Evolutionary conservation across 2,797 vertebrate species (phyloP), one percentile per base, ranked within the genome.

Genomic region (Linurgus olivaceus): DNA sequence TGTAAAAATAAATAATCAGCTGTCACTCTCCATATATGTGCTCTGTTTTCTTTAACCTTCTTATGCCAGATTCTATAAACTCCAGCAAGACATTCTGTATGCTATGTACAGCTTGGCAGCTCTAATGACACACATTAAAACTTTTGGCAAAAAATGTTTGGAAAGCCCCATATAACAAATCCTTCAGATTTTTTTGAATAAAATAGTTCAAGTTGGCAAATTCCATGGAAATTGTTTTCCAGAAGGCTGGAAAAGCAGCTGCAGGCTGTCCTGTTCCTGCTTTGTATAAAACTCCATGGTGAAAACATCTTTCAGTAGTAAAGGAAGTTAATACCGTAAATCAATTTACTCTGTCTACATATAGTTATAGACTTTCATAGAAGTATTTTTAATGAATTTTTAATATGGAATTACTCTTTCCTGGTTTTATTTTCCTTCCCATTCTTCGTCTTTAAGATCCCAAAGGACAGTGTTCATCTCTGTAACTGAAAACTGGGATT

Each of bases 1-100:
- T 78, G 88, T 91, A 88, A 88, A 95, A 92, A 71, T 65, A 92
- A 95, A 97, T 96, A 95, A 85, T 85, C 93, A 94, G 37, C 94
- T 97, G 90, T 95, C 96, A 93, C 47, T 93, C 37, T 92, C 44
- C 71, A 83, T 83, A 88, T 75, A 95, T 90, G 76, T 88, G 45
- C 90, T 96, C 90, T 96, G 91, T 94, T 96, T 96, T 91, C 89
- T 95, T 95, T 96, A 92, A 67, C 92, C 92, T 95, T 97, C 88
- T 81, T 33, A 44, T 88, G 96, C 96, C 96, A 97, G 93, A 93
- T 78, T 96, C 74, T 92, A 96, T 94, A 96, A 94, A 89, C 59
- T 74, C 84, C 76, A 75, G 70, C 37, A 71, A 95, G 79, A 87
- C 51, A 86, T 88, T 79, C 80, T 84, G 70, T 76, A 40, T 93